Evolutionary conservation across 2,888 invertebrate species (phyloP), one percentile per base, ranked within the genome.

Genomic region (Hypercompe scribonia): DNA sequence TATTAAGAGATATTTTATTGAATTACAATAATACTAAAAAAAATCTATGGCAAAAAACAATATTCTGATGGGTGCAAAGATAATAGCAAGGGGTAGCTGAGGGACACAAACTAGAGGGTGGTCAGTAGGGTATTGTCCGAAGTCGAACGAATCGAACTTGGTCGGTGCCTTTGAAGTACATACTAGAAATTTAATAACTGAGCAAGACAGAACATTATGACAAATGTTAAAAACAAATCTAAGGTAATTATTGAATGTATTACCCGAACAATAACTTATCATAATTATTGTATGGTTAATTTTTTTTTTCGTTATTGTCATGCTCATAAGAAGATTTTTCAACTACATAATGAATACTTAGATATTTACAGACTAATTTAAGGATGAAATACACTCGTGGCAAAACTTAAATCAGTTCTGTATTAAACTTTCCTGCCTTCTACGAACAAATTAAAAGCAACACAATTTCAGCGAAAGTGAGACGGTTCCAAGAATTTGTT

Each of bases 401-500:
- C 50, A n/a, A n/a, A 54, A 54, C n/a, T 54, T 54, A n/a, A n/a
- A 54, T n/a, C 10, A 54, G 50, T n/a, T 50, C 50, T 50, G 50
- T 61, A 61, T 61, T 3, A 31, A 31, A 31, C 31, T 61, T 31
- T 31, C 18, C 61, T 18, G 3, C 33, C 18, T 13, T 3, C 24
- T 4, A 54, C 5, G 18, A 34, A 18, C 58, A 58, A 54, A 36
- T 68, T n/a, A 39, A 68, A 73, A 67, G 65, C 33, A 39, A 69
- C 66, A 76, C 70, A 71, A 77, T 74, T 68, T 80, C 65, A 61
- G 63, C 69, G 65, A 73, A 39, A 58, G 34, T 64, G 64, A 70
- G 66, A 74, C 39, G 64, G 68, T 84, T 84, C 82, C 46, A 73
- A 69, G 82, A 84, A 85, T 42, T 69, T 28, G 69, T 64, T 72